Evolutionary conservation across 2,888 invertebrate genomes (phyloP), one percentile per base, ranked within the genome.

Genomic region (Melanargia galathea): DNA sequence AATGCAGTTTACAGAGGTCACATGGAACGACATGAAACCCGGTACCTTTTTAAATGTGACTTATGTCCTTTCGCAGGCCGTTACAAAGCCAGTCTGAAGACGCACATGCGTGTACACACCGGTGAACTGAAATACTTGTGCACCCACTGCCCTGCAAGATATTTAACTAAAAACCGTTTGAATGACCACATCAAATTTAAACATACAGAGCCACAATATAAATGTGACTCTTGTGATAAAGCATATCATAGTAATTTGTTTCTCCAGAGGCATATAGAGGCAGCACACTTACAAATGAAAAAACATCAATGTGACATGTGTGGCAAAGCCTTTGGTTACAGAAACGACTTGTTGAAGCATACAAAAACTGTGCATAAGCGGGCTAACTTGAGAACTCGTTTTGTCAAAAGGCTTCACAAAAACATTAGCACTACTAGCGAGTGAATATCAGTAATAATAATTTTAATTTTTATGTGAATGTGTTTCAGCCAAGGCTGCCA

Each of bases 71-170:
- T 77, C 26, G 73, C 70, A 46, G 78, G 74, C n/a, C 71, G 77
- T 22, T 78, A 75, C 65, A 70, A 71, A 3, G 75, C 72, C 56
- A 62, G 78, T 1, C 68, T 80, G 7, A 79, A 76, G 67, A 74
- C 72, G 13, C 81, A 81, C 43, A 74, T 77, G 73, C 69, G 76
- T 46, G 75, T 74, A 16, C 81, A 80, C 24, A 75, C 75, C 11
- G 77, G 76, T 24, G 81, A 82, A 59, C 79, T 77, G 13, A 71
- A 77, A 58, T 82, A 81, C 22, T 75, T 80, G 76, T 83, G 82
- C 60, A 75, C 77, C 0, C 76, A 80, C 69, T 83, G 82, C 58
- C 77, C 80, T 0, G 77, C 79, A 5, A 70, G 77, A 26, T 83
- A 82, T 49, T 63, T 78, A 0, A 79, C 75, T 52, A 82, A 78